Conservation (phyloP, 2,797 vertebrate genomes). For the Echiichthys vipera region DNA sequence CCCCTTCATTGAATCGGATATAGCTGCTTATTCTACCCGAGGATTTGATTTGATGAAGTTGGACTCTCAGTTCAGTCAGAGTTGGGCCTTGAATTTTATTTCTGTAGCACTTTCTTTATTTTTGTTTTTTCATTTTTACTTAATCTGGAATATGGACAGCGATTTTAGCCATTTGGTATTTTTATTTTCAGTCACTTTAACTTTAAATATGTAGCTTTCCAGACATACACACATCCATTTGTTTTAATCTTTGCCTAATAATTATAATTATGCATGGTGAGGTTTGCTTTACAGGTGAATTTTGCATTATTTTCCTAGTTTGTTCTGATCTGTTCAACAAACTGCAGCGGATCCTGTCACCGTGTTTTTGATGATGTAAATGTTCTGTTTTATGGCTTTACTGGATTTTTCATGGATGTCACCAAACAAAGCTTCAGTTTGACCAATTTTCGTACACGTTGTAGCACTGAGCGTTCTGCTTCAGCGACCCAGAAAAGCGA, state of each 20-base stretch:
- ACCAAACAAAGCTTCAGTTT: slow-evolving; percentile 7
- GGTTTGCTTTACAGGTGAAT: slow-evolving; percentile 13
- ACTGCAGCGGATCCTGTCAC: slow-evolving; percentile 6
- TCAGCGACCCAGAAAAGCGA: background rate
- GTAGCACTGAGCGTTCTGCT: background rate
- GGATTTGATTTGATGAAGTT: slow-evolving; percentile 53
- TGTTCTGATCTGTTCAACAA: slow-evolving; percentile 29
- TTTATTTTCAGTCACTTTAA: slow-evolving; percentile 67
- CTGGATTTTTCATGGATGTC: background rate
- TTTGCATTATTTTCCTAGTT: slow-evolving; percentile 31
- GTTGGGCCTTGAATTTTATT: slow-evolving; percentile 60
- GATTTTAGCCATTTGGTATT: slow-evolving; percentile 47
- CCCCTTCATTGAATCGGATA: slow-evolving; percentile 49
- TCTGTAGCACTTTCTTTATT: slow-evolving; percentile 72
- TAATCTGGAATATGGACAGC: slow-evolving; percentile 46
- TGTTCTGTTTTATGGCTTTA: slow-evolving; percentile 29
- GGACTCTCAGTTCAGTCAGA: slow-evolving; percentile 54
- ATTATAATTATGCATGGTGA: slow-evolving; percentile 29
- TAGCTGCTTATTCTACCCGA: slow-evolving; percentile 52
- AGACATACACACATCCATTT: slow-evolving; percentile 10
- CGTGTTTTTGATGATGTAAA: slow-evolving; percentile 28
- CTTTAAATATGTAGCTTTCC: slow-evolving; percentile 58
- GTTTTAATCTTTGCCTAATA: background rate
- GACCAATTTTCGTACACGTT: background rate
- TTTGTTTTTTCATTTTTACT: slow-evolving; percentile 40